Base-by-base conservation (phyloP, 2,797 vertebrate genomes). In the Hydrolagus colliei region DNA sequence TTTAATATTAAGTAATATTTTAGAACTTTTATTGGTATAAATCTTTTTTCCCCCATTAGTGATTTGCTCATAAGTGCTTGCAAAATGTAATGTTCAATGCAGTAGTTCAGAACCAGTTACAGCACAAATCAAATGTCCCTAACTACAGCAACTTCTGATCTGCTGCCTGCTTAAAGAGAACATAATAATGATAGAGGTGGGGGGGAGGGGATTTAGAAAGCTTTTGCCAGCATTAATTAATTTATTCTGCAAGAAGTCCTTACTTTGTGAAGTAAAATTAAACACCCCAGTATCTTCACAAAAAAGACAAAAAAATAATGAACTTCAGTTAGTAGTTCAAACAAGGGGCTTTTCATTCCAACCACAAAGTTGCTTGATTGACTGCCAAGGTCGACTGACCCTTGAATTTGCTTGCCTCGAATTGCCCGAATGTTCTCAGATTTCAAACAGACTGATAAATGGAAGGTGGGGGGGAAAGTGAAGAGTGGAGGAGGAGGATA, bases 141-240 rank as follows among this genome's bases (percentile, higher is more conserved):
- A 32, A 71, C 35, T 9, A 71, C 18, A 35, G 6, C 14, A 1
- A 41, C 32, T 20, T 11, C 79, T 68, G 27, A 82, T 52, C 41
- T 52, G 41, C 41, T 52, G 41, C 41, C 41, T 52, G 41, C 41
- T 52, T 52, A 52, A 52, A 52, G 41, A 52, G 41, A 52, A 52
- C 3, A 52, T 52, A 3, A 52, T 52, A 52, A 6, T 52, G 1
- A 52, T 52, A 52, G 41, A 6, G 41, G 14, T 35, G 7, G 3
- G 27, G 27, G 11, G 4, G 2, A 63, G 63, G 61, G 22, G 1
- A 4, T 65, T 65, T 32, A 16, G 32, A 12, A 35, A 3, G 16
- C 11, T 72, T 73, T 80, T 82, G 63, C 78, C 22, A 63, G 22
- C 22, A 80, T 14, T 22, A 80, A 80, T 80, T 35, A 22, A 82